Evolutionary conservation across 2,113 vertebrate species (phyloP).

Genomic region (Albula glossodonta): DNA sequence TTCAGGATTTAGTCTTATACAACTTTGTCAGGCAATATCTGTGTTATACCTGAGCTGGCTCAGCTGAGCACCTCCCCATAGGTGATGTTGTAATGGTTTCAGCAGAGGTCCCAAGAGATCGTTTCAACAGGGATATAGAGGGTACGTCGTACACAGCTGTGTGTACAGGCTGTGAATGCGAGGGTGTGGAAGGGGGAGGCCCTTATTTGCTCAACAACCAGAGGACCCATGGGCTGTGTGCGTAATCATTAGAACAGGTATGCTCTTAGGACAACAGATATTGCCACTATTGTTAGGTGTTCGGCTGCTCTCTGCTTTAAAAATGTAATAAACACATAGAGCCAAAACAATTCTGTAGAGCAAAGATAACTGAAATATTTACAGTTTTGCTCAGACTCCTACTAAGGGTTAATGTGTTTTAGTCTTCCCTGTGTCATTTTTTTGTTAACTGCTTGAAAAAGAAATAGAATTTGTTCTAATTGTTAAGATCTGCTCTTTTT

Average conservation of each 20-base stretch:
- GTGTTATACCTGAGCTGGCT: not conserved
- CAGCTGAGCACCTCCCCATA: not conserved
- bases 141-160: not conserved
- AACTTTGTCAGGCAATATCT: not conserved
- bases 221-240: not conserved
- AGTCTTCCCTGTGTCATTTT: no score
- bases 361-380: not conserved
- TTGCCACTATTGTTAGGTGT: not conserved
- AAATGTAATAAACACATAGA: not conserved
- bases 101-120: not conserved
- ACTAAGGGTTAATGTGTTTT: no score
- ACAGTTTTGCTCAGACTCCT: no score
- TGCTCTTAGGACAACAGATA: not conserved
- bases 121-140: not conserved
- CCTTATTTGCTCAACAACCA: not conserved
- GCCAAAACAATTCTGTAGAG: not conserved
- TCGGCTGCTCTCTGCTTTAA: not conserved
- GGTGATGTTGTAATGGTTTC: not conserved
- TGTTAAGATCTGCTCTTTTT: not conserved
- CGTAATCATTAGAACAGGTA: not conserved
- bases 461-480: no score
- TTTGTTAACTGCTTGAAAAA: no score
- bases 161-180: not conserved
- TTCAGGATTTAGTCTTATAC: not conserved
- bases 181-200: not conserved